Evolutionary conservation across 2,888 invertebrate species (phyloP), one percentile per base, ranked within the genome.

Genomic region (Drosophila siamana): DNA sequence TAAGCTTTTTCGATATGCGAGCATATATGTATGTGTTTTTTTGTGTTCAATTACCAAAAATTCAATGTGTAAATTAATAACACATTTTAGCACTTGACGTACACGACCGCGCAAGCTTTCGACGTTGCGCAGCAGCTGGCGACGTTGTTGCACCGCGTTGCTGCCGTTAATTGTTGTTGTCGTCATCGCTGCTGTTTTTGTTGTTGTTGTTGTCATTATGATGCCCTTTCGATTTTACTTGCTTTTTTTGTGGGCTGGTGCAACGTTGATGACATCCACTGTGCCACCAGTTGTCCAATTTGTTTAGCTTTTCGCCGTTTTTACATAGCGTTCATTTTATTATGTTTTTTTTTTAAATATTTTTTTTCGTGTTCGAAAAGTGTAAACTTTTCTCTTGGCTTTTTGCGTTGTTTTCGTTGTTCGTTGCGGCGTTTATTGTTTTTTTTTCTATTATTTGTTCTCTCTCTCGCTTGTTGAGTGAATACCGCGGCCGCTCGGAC

Each of bases 1-100:
- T 51, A 22, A 44, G 15, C 46, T 50, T 44, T 4, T 7, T 11
- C 24, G 16, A 15, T 46, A 13, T 46, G 5, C 22, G 13, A 26
- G 26, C 15, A 9, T 24, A 36, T 47, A 19, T 19, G 24, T 24
- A 2, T 2, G 24, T 30, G 22, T 43, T 24, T 11, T 26, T 40
- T 47, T 41, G 22, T 38, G 36, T 69, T 72, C 80, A 89, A 81
- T 91, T 92, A 92, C 92, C 91, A 92, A 89, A 89, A 92, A 91
- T 77, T 92, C 92, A 80, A 92, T 92, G 84, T 92, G 92, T 81
- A 92, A 90, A 90, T 92, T 92, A 85, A 92, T 92, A 75, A 92
- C 92, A 90, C 92, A 91, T 86, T 91, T 90, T 73, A 92, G 80
- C 86, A 92, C 90, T 89, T 91, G 91, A 77, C 88, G 91, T 55